Evolutionary conservation across 2,797 vertebrate species (phyloP), one percentile per base, ranked within the genome.

Genomic region (Notolepis coatsorum): DNA sequence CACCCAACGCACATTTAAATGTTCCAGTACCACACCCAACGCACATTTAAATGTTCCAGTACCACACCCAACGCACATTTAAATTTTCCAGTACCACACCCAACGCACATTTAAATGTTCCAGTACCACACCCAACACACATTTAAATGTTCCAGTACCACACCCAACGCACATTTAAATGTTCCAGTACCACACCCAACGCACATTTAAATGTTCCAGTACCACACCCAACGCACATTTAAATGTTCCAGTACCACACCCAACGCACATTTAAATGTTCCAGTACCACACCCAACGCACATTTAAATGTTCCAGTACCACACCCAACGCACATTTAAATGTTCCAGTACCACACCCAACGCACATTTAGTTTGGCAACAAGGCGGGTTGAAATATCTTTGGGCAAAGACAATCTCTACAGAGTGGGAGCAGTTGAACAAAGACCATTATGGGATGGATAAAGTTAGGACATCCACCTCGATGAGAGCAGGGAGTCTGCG

Each of bases 391-490:
- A 23, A 21, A 13, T 52, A 21, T 23, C 31, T n/a, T 55, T 9
- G 47, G 65, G 15, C 35, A 33, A 12, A 5, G 62, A 43, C 1
- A 10, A 7, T 20, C 10, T 31, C 61, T 51, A 31, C 24, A 1
- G 2, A 8, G 27, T 50, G 13, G 13, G n/a, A 17, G 21, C 21
- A 23, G 17, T 24, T 15, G 25, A 48, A 28, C 25, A 28, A 23
- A 8, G 52, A 25, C 41, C 52, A 53, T 46, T n/a, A 37, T 65
- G 41, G 30, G n/a, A 17, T n/a, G 47, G 1, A 50, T 58, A 38
- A 55, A 49, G 47, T 43, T 38, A 20, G 57, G 54, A 69, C 17
- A 48, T 74, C 71, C 72, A 30, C 42, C 46, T 51, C 20, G 64
- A 67, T 55, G 30, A 45, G 3, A 64, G 21, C 7, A 47, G 12